A percentile compares a stretch with the other conserved stretches of the same genome.
phyloP scores from a whole-genome alignment of 1,140 invertebrate genomes.

The Cydia amplana region DNA sequence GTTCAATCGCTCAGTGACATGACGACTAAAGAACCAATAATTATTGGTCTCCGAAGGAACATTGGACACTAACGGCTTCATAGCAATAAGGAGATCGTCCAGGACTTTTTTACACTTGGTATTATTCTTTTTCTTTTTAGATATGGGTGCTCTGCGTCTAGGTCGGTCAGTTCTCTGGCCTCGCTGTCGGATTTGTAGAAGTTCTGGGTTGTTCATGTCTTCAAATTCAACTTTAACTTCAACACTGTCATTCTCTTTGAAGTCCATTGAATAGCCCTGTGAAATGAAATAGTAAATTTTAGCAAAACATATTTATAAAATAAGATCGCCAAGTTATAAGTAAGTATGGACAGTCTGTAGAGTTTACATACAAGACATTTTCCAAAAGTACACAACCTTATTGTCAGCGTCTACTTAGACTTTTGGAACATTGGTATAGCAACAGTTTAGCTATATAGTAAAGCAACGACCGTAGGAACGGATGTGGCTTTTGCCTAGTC shows the following conservation, averaged over 20 bases:
- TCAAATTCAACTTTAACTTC: constrained; percentile 52
- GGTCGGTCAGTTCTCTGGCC: constrained; percentile 60
- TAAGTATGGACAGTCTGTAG: too few species aligned
- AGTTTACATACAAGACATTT: too few species aligned
- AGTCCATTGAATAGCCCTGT: constrained; percentile 27
- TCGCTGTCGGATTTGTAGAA: constrained; percentile 52
- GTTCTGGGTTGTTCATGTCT: constrained; percentile 43
- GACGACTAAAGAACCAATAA: constrained; percentile 67
- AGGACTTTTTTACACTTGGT: constrained; percentile 55
- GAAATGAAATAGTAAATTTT: not conserved
- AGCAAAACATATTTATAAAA: not conserved
- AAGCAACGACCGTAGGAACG: too few species aligned
- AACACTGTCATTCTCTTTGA: constrained; percentile 33
- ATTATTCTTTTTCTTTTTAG: constrained; percentile 41
- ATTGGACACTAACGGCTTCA: constrained; percentile 50
- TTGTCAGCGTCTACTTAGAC: too few species aligned
- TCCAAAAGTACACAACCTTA: too few species aligned
- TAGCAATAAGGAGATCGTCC: constrained; percentile 57
- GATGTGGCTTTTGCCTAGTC: too few species aligned
- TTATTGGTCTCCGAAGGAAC: constrained; percentile 37
- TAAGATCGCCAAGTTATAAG: not conserved
- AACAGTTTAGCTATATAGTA: too few species aligned
- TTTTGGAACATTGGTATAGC: too few species aligned
- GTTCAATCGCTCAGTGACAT: constrained; percentile 62
- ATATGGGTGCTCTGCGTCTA: constrained; percentile 40